Base-by-base conservation (phyloP, 2,888 invertebrate genomes). In the Hirtodrosophila cameraria region DNA sequence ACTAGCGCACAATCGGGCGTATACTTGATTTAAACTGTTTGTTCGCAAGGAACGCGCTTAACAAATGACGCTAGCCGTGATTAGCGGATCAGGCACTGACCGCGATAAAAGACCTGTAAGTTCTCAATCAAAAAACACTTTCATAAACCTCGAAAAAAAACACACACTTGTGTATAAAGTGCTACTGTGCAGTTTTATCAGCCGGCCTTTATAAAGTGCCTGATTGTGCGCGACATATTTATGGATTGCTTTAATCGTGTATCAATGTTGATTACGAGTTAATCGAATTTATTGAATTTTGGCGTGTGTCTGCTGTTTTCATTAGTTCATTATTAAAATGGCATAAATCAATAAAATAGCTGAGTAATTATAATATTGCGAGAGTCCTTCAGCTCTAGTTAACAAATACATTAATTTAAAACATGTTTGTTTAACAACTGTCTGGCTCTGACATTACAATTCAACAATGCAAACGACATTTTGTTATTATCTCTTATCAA, bases 61-160 rank as follows among this genome's bases (percentile, higher is more conserved):
- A 7, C 25, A 12, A 16, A 59, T 86, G 80, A 76, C 66, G 38
- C 12, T 66, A 42, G 27, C 61, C 35, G 75, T 61, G 61, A 70
- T 71, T 57, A 77, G 60, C 54, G 84, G 77, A 39, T 7, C 75
- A 28, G 46, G 52, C 30, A 12, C 39, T 31, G 63, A 59, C 36
- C 57, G 46, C 8, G 67, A 59, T 53, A 84, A 63, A 55, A 54
- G 54, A 48, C 28, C 66, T 52, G 82, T 82, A 86, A 82, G 82
- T 82, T 66, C 48, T 53, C 38, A n/a, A n/a, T n/a, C n/a, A n/a
- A n/a, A 39, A 54, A 33, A 39, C 39, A 30, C 5, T 20, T 25
- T 27, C 12, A 31, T 31, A 27, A 5, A 27, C n/a, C n/a, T n/a
- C n/a, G n/a, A n/a, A n/a, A n/a, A n/a, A n/a, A n/a, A n/a, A n/a